phyloP scores from a whole-genome alignment of 2,113 vertebrate species.

The Rhadina sibilatrix region DNA sequence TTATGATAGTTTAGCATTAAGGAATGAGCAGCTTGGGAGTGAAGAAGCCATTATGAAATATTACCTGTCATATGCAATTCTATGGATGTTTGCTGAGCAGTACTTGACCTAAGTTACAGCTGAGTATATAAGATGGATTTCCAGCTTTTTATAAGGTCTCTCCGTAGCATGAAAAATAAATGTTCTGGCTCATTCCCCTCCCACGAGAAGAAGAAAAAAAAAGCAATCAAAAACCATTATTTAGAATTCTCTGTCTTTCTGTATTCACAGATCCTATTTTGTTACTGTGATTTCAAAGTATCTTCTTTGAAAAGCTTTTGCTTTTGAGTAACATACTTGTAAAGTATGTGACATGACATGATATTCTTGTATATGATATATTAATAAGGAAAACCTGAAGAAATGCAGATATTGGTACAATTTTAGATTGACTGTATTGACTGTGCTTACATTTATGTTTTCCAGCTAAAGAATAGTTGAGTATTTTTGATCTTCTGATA shows the following conservation, averaged over 20 bases:
- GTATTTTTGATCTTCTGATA: neutral
- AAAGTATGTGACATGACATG: neutral
- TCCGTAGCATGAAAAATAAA: slow-evolving; percentile 17
- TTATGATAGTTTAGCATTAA: neutral
- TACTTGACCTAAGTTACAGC: slow-evolving; percentile 53
- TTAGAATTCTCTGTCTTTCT: neutral
- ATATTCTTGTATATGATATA: neutral
- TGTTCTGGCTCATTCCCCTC: neutral
- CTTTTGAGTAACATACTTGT: neutral
- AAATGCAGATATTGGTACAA: neutral
- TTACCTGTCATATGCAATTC: slow-evolving; percentile 72
- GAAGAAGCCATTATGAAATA: slow-evolving; percentile 74
- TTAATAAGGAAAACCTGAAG: neutral
- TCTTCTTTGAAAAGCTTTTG: neutral
- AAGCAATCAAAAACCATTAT: neutral
- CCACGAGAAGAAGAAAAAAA: neutral
- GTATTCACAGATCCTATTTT: neutral
- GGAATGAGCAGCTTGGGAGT: slow-evolving; percentile 62
- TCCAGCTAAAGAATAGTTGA: neutral
- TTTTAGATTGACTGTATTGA: neutral
- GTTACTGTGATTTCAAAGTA: neutral
- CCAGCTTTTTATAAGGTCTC: neutral
- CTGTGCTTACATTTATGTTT: neutral
- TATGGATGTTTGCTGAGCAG: slow-evolving; percentile 57
- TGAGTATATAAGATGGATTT: slow-evolving; percentile 61